These are phyloP conservation scores for Drosophila jambulina DNA, from an alignment of 1,140 invertebrate species.

Conservation along the genomic window DNA sequence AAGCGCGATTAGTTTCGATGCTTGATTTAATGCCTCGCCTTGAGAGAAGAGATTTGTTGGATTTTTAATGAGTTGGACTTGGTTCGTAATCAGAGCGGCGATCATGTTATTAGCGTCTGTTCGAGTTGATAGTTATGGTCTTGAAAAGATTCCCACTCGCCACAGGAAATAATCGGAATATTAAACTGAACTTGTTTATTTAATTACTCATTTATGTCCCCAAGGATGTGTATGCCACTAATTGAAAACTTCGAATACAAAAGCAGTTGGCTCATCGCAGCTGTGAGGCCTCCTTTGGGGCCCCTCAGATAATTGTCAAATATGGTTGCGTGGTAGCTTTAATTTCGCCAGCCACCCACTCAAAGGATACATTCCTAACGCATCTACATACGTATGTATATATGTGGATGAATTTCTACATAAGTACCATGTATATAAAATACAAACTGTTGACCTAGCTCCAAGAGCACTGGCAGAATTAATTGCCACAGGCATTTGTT, in stretches of 20 bases:
- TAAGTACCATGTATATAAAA: conserved; percentile 19
- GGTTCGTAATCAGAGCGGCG: conserved; percentile 27
- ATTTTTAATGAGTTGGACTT: conserved; percentile 41
- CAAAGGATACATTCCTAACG: conserved; percentile 34
- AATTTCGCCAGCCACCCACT: conserved; percentile 4
- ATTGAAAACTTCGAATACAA: conserved; percentile 47
- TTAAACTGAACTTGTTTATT: not conserved
- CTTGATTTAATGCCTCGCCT: conserved; percentile 20
- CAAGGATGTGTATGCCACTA: conserved; percentile 24
- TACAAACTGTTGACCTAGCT: conserved; percentile 60
- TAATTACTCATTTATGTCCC: not conserved
- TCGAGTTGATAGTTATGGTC: conserved; percentile 31
- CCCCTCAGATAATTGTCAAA: conserved; percentile 20
- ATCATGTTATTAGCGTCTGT: conserved; percentile 20
- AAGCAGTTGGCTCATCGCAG: conserved; percentile 33
- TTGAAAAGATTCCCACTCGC: not conserved
- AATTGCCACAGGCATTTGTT: conserved; percentile 34
- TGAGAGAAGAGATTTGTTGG: conserved; percentile 44
- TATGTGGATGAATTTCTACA: conserved; percentile 8
- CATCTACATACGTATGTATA: not conserved
- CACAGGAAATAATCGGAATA: not conserved
- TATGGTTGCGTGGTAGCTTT: not conserved
- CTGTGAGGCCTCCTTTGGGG: not conserved
- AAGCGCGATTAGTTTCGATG: conserved; percentile 58
- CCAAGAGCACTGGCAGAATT: conserved; percentile 36